phyloP scores from a whole-genome alignment of 1,140 invertebrate species.

The Batillaria attramentaria region DNA sequence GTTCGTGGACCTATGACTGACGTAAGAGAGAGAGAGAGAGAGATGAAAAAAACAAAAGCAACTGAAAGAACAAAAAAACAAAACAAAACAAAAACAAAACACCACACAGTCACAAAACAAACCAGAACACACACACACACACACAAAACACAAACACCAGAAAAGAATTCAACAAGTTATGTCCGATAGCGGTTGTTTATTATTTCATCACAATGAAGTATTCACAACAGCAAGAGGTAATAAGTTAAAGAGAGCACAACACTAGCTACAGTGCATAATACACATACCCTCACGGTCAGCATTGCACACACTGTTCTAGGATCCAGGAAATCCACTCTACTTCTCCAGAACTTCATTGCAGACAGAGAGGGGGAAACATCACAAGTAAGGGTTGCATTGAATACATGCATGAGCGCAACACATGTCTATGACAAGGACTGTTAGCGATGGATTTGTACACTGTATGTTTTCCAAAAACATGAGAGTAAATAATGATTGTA shows the following conservation, averaged over 20 bases:
- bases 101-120: background rate
- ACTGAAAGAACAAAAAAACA: background rate
- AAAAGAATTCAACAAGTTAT: too few species aligned
- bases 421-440: too few species aligned
- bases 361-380: too few species aligned
- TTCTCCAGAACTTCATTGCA: too few species aligned
- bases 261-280: conserved; percentile 25
- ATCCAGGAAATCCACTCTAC: too few species aligned
- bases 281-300: background rate
- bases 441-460: too few species aligned
- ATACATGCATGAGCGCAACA: too few species aligned
- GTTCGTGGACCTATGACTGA: too few species aligned
- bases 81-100: background rate
- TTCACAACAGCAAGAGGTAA: conserved; percentile 32
- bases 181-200: too few species aligned
- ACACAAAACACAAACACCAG: conserved; percentile 11
- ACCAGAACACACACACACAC: conserved; percentile 7
- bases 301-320: conserved; percentile 27
- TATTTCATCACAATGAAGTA: conserved; percentile 31
- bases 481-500: too few species aligned
- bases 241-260: conserved; percentile 27
- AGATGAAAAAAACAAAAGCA: background rate
- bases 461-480: too few species aligned
- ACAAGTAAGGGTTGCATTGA: too few species aligned
- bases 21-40: conserved; percentile 7